Evolutionary conservation across 2,113 vertebrate species (phyloP).

Genomic region (Chroicocephalus ridibundus): DNA sequence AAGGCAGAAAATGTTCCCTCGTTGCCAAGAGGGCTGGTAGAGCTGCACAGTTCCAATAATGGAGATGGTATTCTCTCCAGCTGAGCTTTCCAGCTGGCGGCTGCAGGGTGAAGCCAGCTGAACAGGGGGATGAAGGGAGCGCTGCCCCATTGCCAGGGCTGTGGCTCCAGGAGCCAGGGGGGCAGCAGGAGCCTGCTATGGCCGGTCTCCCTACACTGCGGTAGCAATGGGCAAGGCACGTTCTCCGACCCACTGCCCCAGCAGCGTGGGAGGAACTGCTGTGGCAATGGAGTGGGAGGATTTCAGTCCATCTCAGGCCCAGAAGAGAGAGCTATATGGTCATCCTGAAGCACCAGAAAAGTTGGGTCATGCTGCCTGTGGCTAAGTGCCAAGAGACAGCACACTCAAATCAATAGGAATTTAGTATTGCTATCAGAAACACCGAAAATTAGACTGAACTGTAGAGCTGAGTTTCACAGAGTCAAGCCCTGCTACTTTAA

Average conservation of each 20-base stretch:
- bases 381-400: neutral
- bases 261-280: neutral
- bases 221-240: rapidly evolving
- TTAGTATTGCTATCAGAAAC: neutral
- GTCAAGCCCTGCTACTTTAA: neutral
- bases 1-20: conserved; percentile 58
- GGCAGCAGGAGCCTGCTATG: neutral
- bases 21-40: conserved; percentile 56
- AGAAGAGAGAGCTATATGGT: neutral
- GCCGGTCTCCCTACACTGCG: neutral
- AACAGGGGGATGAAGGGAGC: neutral
- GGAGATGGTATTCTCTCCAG: conserved; percentile 64
- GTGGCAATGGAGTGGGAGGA: neutral
- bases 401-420: neutral
- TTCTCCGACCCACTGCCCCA: neutral
- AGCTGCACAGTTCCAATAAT: conserved; percentile 63
- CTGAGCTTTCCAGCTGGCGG: conserved; percentile 37
- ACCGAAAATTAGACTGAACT: neutral
- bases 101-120: neutral
- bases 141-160: neutral
- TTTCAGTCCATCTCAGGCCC: neutral
- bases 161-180: neutral
- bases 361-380: neutral
- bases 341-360: neutral
- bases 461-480: neutral